These are phyloP conservation scores for Plectropomus leopardus DNA, from an alignment of 2,113 vertebrate genomes.

Conservation along the genomic window DNA sequence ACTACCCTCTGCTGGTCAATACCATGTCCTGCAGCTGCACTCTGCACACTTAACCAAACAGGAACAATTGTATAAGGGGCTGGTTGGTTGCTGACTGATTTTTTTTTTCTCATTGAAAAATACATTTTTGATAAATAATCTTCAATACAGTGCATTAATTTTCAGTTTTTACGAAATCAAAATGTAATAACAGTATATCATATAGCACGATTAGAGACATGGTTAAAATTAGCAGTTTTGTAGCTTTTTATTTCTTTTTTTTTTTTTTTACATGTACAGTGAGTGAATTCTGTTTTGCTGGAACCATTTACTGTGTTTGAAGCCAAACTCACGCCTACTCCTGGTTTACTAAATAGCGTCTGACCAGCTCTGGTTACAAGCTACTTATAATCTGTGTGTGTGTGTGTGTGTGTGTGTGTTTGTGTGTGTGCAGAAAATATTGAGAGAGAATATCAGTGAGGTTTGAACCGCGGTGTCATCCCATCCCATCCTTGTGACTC, in stretches of 20 bases:
- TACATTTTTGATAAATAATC: neutral
- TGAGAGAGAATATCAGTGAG: conserved; percentile 44
- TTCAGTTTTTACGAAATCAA: neutral
- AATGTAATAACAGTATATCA: neutral
- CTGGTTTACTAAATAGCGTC: conserved; percentile 73
- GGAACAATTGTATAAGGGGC: neutral
- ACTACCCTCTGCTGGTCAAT: conserved; percentile 73
- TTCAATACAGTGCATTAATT: neutral
- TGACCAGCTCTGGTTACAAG: conserved; percentile 78
- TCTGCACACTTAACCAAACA: neutral
- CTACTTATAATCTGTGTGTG: conserved; percentile 78
- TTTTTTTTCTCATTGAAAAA: conserved; percentile 1
- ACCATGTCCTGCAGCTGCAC: neutral
- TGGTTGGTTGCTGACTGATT: neutral
- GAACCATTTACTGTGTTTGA: conserved; percentile 41
- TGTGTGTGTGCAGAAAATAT: conserved; percentile 22
- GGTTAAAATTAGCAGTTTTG: neutral
- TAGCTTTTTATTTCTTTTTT: neutral
- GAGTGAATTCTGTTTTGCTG: conserved; percentile 15
- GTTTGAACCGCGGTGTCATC: conserved; percentile 71
- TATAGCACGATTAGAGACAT: neutral
- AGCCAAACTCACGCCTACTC: conserved; percentile 52
- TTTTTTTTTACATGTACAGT: neutral
- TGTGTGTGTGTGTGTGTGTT: conserved; percentile 35
- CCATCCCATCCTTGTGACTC: conserved; percentile 68